These are phyloP conservation scores for Cichladusa arquata DNA, from an alignment of 2,113 vertebrate genomes.

Conservation along the genomic window DNA sequence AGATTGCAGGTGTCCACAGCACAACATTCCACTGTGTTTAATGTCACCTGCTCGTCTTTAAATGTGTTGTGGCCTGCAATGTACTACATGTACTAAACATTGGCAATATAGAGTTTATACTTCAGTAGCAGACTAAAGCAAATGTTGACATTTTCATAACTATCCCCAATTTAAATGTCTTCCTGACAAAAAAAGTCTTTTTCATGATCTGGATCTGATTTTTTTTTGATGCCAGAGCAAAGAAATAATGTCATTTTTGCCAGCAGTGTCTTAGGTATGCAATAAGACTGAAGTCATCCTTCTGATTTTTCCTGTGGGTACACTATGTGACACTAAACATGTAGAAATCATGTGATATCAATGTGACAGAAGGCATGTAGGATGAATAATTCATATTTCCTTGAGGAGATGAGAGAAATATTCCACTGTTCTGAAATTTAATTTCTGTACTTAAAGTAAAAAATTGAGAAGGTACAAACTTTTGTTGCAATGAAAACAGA, in stretches of 20 bases:
- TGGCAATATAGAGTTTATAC: background rate
- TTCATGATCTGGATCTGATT: background rate
- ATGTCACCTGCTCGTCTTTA: background rate
- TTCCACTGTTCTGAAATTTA: background rate
- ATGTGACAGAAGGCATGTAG: background rate
- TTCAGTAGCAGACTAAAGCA: background rate
- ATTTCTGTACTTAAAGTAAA: background rate
- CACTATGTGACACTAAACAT: background rate
- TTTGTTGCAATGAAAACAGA: background rate
- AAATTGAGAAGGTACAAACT: background rate
- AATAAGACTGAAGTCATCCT: background rate
- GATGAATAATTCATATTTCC: background rate
- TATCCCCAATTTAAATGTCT: background rate
- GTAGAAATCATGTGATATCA: background rate
- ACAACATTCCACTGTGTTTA: background rate
- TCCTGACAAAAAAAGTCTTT: background rate
- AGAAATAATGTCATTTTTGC: background rate
- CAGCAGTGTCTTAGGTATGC: background rate
- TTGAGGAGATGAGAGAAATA: background rate
- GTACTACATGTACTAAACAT: background rate
- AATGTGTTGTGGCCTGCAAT: background rate
- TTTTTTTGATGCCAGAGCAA: background rate
- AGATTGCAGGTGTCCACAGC: background rate
- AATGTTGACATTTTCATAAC: background rate
- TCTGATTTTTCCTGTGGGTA: background rate